phyloP scores from a whole-genome alignment of 2,797 vertebrate genomes.

The Anniella stebbinsi region DNA sequence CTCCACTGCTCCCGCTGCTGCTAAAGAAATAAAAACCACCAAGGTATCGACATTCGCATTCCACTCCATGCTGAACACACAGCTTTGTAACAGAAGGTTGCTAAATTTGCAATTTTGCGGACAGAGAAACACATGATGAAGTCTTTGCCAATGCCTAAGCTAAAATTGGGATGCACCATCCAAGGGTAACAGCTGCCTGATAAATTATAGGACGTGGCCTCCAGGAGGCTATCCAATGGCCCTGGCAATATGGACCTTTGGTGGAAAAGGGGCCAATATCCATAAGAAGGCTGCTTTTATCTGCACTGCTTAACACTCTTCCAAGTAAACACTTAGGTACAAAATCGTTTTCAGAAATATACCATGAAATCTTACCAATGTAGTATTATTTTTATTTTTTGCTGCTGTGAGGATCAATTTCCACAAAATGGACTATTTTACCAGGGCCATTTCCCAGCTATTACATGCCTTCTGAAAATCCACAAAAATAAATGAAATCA shows the following conservation, averaged over 20 bases:
- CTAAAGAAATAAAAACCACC: slow-evolving; percentile 79
- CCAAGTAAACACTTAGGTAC: not conserved
- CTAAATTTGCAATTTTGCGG: slow-evolving; percentile 20
- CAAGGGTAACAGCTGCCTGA: not conserved
- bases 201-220: not conserved
- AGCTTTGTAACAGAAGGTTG: not conserved
- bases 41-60: slow-evolving; percentile 46
- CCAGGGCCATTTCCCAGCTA: not conserved
- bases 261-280: not conserved
- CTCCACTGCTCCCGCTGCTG: slow-evolving; percentile 97
- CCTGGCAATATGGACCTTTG: not conserved
- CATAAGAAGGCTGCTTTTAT: not conserved
- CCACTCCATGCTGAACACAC: slow-evolving; percentile 9
- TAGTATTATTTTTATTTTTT: not conserved
- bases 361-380: not conserved
- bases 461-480: not conserved
- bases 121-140: not conserved
- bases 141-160: not conserved
- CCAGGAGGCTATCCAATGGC: not conserved
- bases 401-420: not conserved
- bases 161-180: not conserved
- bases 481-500: not conserved
- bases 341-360: not conserved
- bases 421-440: not conserved
- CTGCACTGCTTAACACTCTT: not conserved